A percentile compares a stretch with the other conserved stretches of the same genome.
These are phyloP conservation scores for Barnardius zonarius DNA, from an alignment of 2,113 vertebrate species.

Conservation along the genomic window DNA sequence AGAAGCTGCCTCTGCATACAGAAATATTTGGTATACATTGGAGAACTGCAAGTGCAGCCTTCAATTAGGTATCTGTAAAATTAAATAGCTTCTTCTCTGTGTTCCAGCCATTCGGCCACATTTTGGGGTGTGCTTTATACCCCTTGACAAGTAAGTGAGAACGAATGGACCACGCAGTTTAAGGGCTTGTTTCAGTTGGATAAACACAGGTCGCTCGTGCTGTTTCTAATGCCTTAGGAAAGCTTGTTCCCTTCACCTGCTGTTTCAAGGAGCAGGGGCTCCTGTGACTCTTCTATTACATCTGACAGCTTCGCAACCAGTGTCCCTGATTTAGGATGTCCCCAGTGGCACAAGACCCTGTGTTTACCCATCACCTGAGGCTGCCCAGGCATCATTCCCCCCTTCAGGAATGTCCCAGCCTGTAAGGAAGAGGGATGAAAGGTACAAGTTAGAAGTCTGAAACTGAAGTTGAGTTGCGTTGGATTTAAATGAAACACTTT, in stretches of 20 bases:
- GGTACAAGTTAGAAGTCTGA: background rate
- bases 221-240: background rate
- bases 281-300: fast-evolving
- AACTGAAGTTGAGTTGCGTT: background rate
- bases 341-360: fast-evolving
- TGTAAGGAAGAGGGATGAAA: background rate
- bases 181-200: background rate
- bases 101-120: background rate
- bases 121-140: background rate
- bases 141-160: too few relatives aligned
- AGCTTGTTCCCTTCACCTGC: background rate
- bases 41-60: background rate
- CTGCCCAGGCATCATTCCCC: background rate
- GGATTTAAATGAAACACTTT: fast-evolving
- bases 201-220: background rate
- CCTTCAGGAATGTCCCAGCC: background rate
- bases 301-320: background rate
- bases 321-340: fast-evolving
- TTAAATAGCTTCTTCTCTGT: background rate
- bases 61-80: background rate
- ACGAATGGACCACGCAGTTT: background rate
- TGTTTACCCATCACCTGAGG: background rate
- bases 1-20: background rate
- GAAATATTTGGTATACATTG: background rate
- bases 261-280: background rate